These are phyloP conservation scores for Pachyuromys duprasi DNA, from an alignment of 2,797 vertebrate genomes.

Conservation along the genomic window DNA sequence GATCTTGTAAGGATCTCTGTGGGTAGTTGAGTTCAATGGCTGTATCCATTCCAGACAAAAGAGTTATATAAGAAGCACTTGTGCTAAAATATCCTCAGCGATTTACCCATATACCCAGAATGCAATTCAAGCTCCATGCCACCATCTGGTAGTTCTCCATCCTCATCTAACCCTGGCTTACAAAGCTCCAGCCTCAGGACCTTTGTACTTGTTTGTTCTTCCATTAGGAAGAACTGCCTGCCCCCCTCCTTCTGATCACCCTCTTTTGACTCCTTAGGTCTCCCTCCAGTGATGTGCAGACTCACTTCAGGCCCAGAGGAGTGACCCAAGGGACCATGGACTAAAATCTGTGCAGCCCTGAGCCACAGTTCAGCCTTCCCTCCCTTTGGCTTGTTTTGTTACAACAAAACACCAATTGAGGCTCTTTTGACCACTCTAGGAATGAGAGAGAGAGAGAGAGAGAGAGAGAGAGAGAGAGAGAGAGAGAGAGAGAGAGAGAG, in stretches of 20 bases:
- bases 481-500: too few species aligned
- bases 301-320: neutral
- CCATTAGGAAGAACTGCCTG: neutral
- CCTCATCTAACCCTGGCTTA: neutral
- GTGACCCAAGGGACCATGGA: neutral
- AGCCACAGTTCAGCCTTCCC: neutral
- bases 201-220: neutral
- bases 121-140: neutral
- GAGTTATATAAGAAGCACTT: neutral
- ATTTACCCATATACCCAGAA: neutral
- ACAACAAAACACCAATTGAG: neutral
- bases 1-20: neutral
- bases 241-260: neutral
- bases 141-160: neutral
- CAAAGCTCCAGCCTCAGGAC: neutral
- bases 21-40: neutral
- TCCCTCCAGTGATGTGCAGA: neutral
- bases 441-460: neutral
- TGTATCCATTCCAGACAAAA: neutral
- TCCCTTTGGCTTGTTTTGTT: neutral
- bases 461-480: too few species aligned
- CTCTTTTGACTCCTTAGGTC: neutral
- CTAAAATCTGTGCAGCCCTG: neutral
- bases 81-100: neutral
- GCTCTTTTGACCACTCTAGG: neutral